Conservation (phyloP, 1,140 invertebrate genomes). For the Cheumatopsyche charites region DNA sequence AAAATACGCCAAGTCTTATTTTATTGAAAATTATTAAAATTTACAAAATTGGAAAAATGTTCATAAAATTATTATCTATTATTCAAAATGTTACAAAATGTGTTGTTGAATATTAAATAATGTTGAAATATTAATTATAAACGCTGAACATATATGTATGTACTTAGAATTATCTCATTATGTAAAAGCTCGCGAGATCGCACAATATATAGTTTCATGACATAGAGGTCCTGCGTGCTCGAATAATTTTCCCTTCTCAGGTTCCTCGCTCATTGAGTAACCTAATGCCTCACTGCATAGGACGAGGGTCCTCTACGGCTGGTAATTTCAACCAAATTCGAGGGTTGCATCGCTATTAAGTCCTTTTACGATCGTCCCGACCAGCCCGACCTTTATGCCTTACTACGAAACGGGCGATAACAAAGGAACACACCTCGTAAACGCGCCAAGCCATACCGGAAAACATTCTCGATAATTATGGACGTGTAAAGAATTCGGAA, state of each 20-base stretch:
- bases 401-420: background rate
- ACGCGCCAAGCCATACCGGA: background rate
- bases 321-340: conserved; percentile 18
- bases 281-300: conserved; percentile 4
- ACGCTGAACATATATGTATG: no score
- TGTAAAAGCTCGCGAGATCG: no score
- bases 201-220: no score
- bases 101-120: no score
- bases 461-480: conserved; percentile 5
- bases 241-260: background rate
- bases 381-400: background rate
- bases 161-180: no score
- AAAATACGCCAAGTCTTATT: no score
- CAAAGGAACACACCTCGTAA: background rate
- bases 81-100: no score
- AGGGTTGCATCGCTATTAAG: conserved; percentile 22
- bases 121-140: background rate
- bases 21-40: no score
- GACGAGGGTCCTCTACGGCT: background rate
- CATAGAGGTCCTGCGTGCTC: background rate
- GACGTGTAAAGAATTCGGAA: background rate
- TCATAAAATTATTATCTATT: no score
- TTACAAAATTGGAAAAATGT: no score
- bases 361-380: conserved; percentile 16
- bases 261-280: conserved; percentile 19